These are phyloP conservation scores for Adelognathus sp. DNA, from an alignment of 2,888 invertebrate species.

Conservation along the genomic window DNA sequence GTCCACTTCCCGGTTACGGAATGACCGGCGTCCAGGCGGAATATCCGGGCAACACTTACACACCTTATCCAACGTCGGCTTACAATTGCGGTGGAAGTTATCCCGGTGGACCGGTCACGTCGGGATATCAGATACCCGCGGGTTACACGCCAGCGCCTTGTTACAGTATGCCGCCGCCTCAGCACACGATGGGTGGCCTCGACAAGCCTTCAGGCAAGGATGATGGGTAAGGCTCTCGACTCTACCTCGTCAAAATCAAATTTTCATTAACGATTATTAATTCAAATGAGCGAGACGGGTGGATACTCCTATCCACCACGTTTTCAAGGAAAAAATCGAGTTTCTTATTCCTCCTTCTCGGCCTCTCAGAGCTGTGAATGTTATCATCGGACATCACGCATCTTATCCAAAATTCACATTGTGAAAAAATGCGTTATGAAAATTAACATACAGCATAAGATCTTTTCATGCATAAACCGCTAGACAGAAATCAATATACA, in stretches of 20 bases:
- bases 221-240: slow-evolving; percentile 85
- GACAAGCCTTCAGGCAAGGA: slow-evolving; percentile 87
- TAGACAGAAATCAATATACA: no score
- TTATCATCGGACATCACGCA: no score
- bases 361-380: no score
- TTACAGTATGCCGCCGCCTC: slow-evolving; percentile 94
- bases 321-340: no score
- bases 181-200: slow-evolving; percentile 82
- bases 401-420: no score
- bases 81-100: slow-evolving; percentile 83
- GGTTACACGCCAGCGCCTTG: slow-evolving; percentile 89
- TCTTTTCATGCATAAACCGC: no score
- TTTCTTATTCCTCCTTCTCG: no score
- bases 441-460: no score
- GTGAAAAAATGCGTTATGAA: no score
- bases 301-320: no score
- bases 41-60: slow-evolving; percentile 89
- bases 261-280: slow-evolving; percentile 57
- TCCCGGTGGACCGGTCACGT: slow-evolving; percentile 82
- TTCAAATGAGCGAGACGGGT: slow-evolving; percentile 21
- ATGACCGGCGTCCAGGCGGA: slow-evolving; percentile 90
- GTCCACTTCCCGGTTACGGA: slow-evolving; percentile 93
- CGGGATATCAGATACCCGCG: slow-evolving; percentile 85
- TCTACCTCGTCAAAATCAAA: slow-evolving; percentile 47
- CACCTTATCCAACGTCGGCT: slow-evolving; percentile 86